phyloP scores from a whole-genome alignment of 2,113 vertebrate species.

The Lamprotornis superbus region DNA sequence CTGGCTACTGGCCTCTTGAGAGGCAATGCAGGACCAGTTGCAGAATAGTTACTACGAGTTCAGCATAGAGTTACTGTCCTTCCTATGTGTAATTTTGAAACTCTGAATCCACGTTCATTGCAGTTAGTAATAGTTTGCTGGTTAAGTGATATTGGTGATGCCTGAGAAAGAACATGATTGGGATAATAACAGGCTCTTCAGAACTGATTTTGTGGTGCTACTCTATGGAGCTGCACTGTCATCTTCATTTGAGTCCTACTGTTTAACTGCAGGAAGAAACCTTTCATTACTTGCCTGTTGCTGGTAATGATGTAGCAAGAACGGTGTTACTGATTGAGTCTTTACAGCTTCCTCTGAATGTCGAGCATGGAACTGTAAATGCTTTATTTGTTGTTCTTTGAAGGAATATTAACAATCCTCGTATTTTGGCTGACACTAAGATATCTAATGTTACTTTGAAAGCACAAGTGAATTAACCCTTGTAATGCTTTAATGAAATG shows the following conservation, averaged over 20 bases:
- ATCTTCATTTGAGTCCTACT: background rate
- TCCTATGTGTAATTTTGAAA: background rate
- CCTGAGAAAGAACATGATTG: background rate
- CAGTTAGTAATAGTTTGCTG: background rate
- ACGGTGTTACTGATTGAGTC: fast-evolving
- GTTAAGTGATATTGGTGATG: background rate
- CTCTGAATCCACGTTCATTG: background rate
- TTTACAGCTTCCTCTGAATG: background rate
- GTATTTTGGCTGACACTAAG: background rate
- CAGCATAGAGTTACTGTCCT: background rate
- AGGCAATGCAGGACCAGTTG: background rate
- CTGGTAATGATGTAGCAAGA: background rate
- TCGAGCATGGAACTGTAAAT: background rate
- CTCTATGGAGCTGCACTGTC: background rate
- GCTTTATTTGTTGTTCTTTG: background rate
- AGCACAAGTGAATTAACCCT: background rate
- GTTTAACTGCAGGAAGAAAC: background rate
- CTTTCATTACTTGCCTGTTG: background rate
- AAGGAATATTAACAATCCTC: background rate
- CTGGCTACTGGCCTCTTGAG: background rate
- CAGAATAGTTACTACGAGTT: background rate
- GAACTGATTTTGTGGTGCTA: background rate
- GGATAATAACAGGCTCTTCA: background rate
- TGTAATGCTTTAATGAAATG: background rate
- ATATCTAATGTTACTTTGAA: background rate